Percentiles rank a stretch among this genome's conserved stretches.
Evolutionary conservation across 1,140 invertebrate species (phyloP).

Genomic region (Lordiphosa clarofinis): DNA sequence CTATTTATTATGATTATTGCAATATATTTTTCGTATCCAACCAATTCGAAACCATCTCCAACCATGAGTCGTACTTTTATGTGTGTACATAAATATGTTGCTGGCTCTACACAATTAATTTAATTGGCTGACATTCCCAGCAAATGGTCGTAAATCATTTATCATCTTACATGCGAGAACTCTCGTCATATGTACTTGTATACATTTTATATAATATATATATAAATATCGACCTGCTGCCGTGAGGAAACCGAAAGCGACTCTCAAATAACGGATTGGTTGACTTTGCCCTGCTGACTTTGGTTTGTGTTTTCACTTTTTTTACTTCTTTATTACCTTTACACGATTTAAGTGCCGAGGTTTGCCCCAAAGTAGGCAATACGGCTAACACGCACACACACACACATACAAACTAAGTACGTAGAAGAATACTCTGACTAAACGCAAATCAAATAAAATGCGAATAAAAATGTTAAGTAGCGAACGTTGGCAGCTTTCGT

Average conservation of each 20-base stretch:
- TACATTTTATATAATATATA: constrained; percentile 1
- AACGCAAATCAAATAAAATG: constrained; percentile 62
- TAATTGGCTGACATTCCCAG: constrained; percentile 31
- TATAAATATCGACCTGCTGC: constrained; percentile 35
- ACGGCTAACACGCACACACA: no score
- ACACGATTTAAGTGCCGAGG: constrained; percentile 40
- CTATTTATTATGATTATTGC: neutral
- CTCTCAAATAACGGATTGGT: constrained; percentile 13
- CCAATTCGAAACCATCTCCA: neutral
- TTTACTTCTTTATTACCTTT: constrained; percentile 53
- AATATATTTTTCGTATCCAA: neutral
- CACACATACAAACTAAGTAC: constrained; percentile 8
- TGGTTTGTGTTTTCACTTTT: constrained; percentile 18
- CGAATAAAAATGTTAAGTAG: constrained; percentile 57
- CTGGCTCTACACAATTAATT: constrained; percentile 30
- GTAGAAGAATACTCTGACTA: constrained; percentile 5
- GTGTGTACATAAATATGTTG: constrained; percentile 1
- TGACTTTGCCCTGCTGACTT: constrained; percentile 18
- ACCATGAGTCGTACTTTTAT: neutral
- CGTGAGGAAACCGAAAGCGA: constrained; percentile 11
- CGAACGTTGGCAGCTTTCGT: constrained; percentile 37
- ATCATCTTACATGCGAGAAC: constrained; percentile 8
- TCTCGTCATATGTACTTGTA: neutral
- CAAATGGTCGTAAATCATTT: constrained; percentile 55
- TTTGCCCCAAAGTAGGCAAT: constrained; percentile 29